A percentile compares a stretch with the other conserved stretches of the same genome.
Conservation (phyloP, 2,113 vertebrate species). For the Paraplagusia blochii region DNA sequence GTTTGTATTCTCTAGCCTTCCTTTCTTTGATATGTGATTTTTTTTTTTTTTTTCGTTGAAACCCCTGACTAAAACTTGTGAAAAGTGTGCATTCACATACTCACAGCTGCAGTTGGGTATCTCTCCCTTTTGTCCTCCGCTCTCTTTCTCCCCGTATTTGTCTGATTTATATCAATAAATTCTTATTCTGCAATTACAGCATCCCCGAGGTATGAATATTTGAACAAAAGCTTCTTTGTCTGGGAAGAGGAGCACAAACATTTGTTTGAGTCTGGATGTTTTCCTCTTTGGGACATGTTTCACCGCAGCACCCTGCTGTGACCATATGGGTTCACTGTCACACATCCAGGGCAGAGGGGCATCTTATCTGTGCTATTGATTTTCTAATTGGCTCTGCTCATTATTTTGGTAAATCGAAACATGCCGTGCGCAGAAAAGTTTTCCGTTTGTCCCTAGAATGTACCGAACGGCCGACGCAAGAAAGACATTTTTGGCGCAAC, state of each 20-base stretch:
- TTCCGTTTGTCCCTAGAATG: constrained; percentile 42
- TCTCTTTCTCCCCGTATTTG: not conserved
- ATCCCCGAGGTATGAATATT: constrained; percentile 12
- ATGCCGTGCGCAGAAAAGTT: constrained; percentile 66
- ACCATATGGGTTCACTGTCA: constrained; percentile 64
- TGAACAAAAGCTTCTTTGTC: constrained; percentile 25
- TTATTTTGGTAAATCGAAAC: constrained; percentile 72
- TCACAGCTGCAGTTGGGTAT: constrained; percentile 50
- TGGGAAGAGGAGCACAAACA: constrained; percentile 31
- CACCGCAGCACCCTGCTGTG: constrained; percentile 53
- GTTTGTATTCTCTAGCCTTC: constrained; percentile 50
- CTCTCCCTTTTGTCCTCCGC: constrained; percentile 10
- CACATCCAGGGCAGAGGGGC: constrained; percentile 63
- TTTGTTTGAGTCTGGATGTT: constrained; percentile 32
- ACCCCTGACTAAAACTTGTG: constrained; percentile 52
- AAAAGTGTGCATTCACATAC: constrained; percentile 49
- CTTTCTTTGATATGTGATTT: constrained; percentile 52
- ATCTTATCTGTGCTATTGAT: constrained; percentile 74
- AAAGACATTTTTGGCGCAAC: constrained; percentile 19
- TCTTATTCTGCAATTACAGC: constrained; percentile 9
- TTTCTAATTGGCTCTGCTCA: constrained; percentile 70
- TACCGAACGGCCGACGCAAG: constrained; percentile 3
- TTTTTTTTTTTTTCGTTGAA: constrained; percentile 32
- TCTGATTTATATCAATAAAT: not conserved
- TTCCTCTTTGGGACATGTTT: constrained; percentile 52